Base-by-base conservation (phyloP, 2,888 invertebrate species). In the Colletes collaris region DNA sequence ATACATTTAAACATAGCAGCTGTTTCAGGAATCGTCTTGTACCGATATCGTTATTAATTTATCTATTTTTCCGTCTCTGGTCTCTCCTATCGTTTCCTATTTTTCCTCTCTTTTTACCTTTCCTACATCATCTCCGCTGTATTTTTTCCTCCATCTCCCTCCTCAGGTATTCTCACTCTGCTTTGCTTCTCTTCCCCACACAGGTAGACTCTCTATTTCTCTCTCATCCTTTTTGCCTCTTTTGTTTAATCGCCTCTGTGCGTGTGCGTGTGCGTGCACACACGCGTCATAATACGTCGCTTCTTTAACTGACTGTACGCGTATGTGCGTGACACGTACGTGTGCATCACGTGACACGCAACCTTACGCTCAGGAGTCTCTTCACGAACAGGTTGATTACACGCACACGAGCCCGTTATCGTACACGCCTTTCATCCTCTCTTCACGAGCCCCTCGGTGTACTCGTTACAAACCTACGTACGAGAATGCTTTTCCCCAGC, bases 391-490 rank as follows among this genome's bases (percentile, higher is more conserved):
- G 50, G 56, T 52, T 77, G 63, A 75, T 77, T 77, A 68, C 52
- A 75, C 46, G 55, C 66, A 52, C 64, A 71, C 64, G 63, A 44
- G 63, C 71, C 27, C 40, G 4, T 1, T 6, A 37, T 40, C 40
- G 50, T 60, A 49, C 74, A 56, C 27, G 60, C 55, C 65, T 74
- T 68, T 64, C 66, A 56, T 64, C 55, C 56, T 50, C 44, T 46
- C 62, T 56, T 52, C 73, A 49, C 60, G 40, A 66, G 40, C 50
- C 55, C 44, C 50, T 58, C 27, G 52, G n/a, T 49, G 44, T 68
- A 68, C 63, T 75, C 75, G 59, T 75, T 75, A 68, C 66, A 56
- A 64, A 65, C 59, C 64, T 37, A 64, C 55, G 50, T 66, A 56
- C 53, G 62, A 52, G 63, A 63, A 75, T 60, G 59, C 55, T 76